Evolutionary conservation across 2,797 vertebrate genomes (phyloP), one percentile per base, ranked within the genome.

Genomic region (Clarias pachynema): DNA sequence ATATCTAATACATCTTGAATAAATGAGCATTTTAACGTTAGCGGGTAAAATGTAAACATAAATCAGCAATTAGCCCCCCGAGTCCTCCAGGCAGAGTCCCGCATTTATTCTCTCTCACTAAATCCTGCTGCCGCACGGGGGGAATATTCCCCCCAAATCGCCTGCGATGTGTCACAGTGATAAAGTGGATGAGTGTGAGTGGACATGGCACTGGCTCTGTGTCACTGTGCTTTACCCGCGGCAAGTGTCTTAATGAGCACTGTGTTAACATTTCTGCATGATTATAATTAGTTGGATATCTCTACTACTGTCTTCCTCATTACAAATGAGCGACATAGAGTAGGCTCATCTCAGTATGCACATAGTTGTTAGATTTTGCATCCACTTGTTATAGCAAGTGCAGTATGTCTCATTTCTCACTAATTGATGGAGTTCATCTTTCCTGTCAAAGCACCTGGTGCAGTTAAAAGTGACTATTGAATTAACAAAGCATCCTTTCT

Each of bases 61-160:
- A 93, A 93, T 93, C 89, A 56, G 29, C 94, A 94, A 95, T 95
- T 94, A 93, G 91, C 89, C 93, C 87, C 88, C 84, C 29, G 86
- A 84, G 83, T 86, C 90, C 93, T 91, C 26, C 68, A 10, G 93
- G 92, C 91, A 81, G 89, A 91, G 84, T 80, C 89, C 91, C 87
- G 83, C 90, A 90, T 93, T 92, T 93, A 87, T 90, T 84, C 91
- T 93, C 86, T 92, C 90, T 86, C 16, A 72, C 87, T 91, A 89
- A 89, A 87, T 88, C 89, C 89, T 83, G 85, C 60, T 77, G 93
- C 94, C 91, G 91, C 89, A 93, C 91, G 93, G 94, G 93, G 94
- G 90, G 92, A 93, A 92, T 88, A 91, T 92, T 92, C 93, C 89
- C 89, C 90, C 90, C 94, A 94, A 93, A 94, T 92, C 91, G 89